phyloP scores from a whole-genome alignment of 2,888 invertebrate genomes.

The Cantharis flavilabris region DNA sequence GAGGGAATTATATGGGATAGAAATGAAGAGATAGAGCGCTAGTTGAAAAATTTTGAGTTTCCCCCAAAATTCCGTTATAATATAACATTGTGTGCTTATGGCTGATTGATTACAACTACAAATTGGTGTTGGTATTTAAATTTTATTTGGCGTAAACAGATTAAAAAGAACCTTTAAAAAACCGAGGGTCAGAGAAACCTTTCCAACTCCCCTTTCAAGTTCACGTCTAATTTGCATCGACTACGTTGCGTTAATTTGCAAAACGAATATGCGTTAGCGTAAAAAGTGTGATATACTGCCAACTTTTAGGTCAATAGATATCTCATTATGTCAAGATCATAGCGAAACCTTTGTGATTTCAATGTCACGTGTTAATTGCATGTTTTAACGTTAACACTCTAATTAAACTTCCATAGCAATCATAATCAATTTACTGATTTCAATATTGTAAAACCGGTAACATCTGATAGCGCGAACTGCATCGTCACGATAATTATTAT shows the following conservation, averaged over 20 bases:
- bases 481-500: not conserved
- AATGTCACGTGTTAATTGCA: slow-evolving; percentile 2
- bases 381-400: not conserved
- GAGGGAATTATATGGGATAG: not conserved
- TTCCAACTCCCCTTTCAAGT: slow-evolving; percentile 6
- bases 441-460: not conserved
- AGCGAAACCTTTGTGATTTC: slow-evolving; percentile 15
- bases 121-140: not conserved
- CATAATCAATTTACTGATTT: not conserved
- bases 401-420: not conserved
- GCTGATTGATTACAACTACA: not conserved
- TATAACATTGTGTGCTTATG: not conserved
- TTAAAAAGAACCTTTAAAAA: slow-evolving; percentile 9
- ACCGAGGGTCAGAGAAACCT: slow-evolving; percentile 1
- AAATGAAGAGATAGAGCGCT: not conserved
- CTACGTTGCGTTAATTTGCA: slow-evolving; percentile 7
- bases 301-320: slow-evolving; percentile 16
- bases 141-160: not conserved
- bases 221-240: not conserved
- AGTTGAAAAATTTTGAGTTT: not conserved
- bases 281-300: not conserved
- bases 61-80: not conserved
- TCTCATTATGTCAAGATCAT: slow-evolving; percentile 14
- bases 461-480: not conserved
- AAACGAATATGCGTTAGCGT: not conserved